Conservation (phyloP, 2,888 invertebrate species). For the Dicyrtomina minuta region DNA sequence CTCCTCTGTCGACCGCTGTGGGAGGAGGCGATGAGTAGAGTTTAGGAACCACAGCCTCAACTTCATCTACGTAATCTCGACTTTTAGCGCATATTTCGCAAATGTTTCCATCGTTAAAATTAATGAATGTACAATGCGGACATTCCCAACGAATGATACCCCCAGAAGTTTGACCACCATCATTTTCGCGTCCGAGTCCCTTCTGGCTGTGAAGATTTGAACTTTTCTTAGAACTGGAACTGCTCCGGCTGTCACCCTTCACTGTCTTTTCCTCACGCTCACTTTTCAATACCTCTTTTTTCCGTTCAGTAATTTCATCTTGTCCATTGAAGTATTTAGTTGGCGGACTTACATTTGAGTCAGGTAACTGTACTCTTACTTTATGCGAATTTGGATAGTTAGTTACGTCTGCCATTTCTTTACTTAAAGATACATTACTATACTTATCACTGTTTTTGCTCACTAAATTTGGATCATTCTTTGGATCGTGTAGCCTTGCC, state of each 20-base stretch:
- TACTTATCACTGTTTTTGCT: background rate
- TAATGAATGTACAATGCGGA: slow-evolving; percentile 33
- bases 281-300: no score
- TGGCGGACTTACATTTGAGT: no score
- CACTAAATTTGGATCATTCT: background rate
- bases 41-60: background rate
- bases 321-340: no score
- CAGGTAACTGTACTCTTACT: no score
- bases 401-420: slow-evolving; percentile 8
- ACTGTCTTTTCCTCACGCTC: no score
- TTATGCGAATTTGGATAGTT: background rate
- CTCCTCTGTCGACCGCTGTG: no score
- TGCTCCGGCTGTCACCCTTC: no score
- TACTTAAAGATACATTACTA: background rate
- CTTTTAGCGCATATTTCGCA: slow-evolving; percentile 32
- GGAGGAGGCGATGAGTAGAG: background rate
- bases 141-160: slow-evolving; percentile 14
- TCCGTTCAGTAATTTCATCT: no score
- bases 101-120: slow-evolving; percentile 20
- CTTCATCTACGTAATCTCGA: slow-evolving; percentile 24
- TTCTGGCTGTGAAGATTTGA: background rate
- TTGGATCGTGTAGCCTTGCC: background rate
- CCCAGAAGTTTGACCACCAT: background rate
- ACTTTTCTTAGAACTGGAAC: background rate
- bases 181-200: background rate